Evolutionary conservation across 2,797 vertebrate genomes (phyloP).

Genomic region (Sebastes kiyomatsui): DNA sequence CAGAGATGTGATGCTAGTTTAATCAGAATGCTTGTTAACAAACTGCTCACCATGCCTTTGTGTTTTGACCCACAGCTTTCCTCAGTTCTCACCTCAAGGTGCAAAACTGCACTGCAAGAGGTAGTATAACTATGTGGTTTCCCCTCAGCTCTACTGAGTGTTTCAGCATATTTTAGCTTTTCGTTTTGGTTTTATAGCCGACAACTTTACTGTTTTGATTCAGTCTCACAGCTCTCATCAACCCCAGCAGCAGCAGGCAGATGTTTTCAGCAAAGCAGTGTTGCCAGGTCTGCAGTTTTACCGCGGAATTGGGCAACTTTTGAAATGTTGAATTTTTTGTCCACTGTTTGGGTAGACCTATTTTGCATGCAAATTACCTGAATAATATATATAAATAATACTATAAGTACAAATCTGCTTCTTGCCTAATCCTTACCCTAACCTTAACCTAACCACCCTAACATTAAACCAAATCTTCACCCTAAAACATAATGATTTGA

Average conservation of each 20-base stretch:
- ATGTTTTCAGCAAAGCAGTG: neutral
- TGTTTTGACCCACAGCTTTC: neutral
- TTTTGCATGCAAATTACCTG: no score
- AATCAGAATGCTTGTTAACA: conserved; percentile 48
- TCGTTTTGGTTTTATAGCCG: neutral
- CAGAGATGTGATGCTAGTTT: conserved; percentile 17
- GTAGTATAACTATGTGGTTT: neutral
- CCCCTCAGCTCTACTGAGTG: neutral
- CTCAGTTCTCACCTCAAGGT: neutral
- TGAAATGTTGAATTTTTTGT: neutral
- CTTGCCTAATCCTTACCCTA: no score
- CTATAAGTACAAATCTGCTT: no score
- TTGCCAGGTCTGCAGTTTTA: neutral
- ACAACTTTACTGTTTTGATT: neutral
- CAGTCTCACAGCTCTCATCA: neutral
- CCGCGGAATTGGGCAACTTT: neutral
- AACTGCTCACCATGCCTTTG: conserved; percentile 20
- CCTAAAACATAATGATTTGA: no score
- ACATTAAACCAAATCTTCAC: no score
- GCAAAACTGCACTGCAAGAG: neutral
- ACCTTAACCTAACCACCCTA: no score
- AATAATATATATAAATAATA: no score
- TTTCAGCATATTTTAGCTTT: neutral
- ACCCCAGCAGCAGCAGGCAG: neutral
- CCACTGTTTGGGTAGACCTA: no score